phyloP scores from a whole-genome alignment of 2,797 vertebrate genomes.

The Danio jaintianensis region DNA sequence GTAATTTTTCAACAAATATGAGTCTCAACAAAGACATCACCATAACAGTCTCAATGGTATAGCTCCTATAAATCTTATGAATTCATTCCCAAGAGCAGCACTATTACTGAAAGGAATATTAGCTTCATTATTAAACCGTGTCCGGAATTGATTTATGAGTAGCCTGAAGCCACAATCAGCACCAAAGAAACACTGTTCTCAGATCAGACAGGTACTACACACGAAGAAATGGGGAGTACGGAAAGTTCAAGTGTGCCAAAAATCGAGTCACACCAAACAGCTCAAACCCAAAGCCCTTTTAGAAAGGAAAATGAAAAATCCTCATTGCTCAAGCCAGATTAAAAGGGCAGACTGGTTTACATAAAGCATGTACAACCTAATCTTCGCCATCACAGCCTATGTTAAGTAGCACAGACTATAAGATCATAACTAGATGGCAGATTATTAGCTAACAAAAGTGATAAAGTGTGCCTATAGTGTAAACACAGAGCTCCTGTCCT shows the following conservation, averaged over 20 bases:
- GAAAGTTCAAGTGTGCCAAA: conserved; percentile 20
- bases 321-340: conserved; percentile 49
- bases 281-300: conserved; percentile 71
- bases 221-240: conserved; percentile 11
- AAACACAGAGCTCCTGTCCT: conserved; percentile 40
- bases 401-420: conserved; percentile 2
- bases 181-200: conserved; percentile 3
- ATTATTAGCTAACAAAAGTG: conserved; percentile 7
- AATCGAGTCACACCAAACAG: conserved; percentile 67
- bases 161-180: not conserved
- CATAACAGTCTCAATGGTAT: not conserved
- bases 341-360: conserved; percentile 52
- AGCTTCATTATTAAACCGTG: conserved; percentile 4
- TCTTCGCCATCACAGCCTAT: not conserved
- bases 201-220: conserved; percentile 49
- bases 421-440: conserved; percentile 7
- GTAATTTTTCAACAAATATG: too few species aligned
- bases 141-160: conserved; percentile 22
- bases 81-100: conserved; percentile 10
- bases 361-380: conserved; percentile 8
- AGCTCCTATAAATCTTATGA: not conserved
- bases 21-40: not conserved
- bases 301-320: conserved; percentile 55
- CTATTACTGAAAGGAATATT: conserved; percentile 5
- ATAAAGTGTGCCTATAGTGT: conserved; percentile 19